These are phyloP conservation scores for Rhagologus leucostigma DNA, from an alignment of 2,113 vertebrate genomes.

Conservation along the genomic window DNA sequence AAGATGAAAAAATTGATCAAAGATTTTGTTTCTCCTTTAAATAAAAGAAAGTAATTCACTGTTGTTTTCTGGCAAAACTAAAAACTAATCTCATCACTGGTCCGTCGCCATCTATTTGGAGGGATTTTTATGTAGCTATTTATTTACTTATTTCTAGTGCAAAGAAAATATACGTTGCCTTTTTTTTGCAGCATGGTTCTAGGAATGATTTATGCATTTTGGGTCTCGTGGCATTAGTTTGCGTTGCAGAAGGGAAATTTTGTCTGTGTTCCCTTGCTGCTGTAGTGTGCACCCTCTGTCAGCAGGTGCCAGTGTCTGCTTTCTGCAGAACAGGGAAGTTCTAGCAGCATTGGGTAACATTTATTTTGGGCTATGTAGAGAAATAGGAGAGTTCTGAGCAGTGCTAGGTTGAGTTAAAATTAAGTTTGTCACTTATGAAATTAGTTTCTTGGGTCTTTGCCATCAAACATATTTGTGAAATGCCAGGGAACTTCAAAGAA, in stretches of 20 bases:
- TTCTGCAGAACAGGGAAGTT: background rate
- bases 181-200: background rate
- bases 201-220: background rate
- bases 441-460: background rate
- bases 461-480: background rate
- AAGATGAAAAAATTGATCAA: background rate
- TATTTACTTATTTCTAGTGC: background rate
- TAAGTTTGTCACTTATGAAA: background rate
- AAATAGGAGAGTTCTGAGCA: background rate
- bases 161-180: background rate
- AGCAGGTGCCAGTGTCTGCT: slow-evolving; percentile 68
- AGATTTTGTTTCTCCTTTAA: background rate
- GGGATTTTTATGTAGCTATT: background rate
- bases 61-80: background rate
- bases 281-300: slow-evolving; percentile 38
- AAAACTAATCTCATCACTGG: background rate
- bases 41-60: background rate
- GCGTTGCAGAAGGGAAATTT: background rate
- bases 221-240: background rate
- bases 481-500: background rate
- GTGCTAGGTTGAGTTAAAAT: background rate
- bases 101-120: background rate
- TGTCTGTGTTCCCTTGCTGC: background rate
- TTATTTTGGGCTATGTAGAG: background rate
- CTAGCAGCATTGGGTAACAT: background rate